Conservation (phyloP, 2,888 invertebrate species). For the Hymenopus coronatus region DNA sequence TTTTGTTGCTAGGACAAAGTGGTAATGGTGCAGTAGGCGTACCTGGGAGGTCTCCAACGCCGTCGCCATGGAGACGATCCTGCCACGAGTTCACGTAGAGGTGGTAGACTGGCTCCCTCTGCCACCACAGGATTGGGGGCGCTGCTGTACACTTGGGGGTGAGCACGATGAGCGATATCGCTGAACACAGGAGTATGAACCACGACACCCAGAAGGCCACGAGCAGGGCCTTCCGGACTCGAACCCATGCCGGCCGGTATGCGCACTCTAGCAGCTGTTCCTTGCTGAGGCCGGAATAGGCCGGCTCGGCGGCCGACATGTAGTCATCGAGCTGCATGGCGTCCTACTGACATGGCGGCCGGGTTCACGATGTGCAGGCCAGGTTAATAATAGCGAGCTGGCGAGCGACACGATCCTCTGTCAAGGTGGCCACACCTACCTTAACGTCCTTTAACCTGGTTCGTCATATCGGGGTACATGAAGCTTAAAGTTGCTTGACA, state of each 20-base stretch:
- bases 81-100: not conserved
- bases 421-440: too few relatives aligned
- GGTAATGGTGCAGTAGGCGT: too few relatives aligned
- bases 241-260: not conserved
- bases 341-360: not conserved
- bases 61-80: not conserved
- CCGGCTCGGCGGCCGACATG: not conserved
- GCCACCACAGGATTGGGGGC: not conserved
- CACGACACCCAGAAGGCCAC: not conserved
- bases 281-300: conserved; percentile 8
- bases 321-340: not conserved
- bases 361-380: not conserved
- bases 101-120: not conserved
- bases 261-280: conserved; percentile 1
- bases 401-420: not conserved
- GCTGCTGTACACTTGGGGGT: not conserved
- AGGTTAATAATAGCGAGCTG: not conserved
- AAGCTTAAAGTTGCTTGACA: too few relatives aligned
- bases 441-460: too few relatives aligned
- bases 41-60: conserved; percentile 4
- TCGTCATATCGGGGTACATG: too few relatives aligned
- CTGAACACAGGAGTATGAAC: not conserved
- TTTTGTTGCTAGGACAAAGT: too few relatives aligned
- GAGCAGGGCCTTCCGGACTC: not conserved
- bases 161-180: not conserved